A percentile compares a stretch with the other conserved stretches of the same genome.
phyloP scores from a whole-genome alignment of 2,888 invertebrate genomes.

The Bellardia pandia region DNA sequence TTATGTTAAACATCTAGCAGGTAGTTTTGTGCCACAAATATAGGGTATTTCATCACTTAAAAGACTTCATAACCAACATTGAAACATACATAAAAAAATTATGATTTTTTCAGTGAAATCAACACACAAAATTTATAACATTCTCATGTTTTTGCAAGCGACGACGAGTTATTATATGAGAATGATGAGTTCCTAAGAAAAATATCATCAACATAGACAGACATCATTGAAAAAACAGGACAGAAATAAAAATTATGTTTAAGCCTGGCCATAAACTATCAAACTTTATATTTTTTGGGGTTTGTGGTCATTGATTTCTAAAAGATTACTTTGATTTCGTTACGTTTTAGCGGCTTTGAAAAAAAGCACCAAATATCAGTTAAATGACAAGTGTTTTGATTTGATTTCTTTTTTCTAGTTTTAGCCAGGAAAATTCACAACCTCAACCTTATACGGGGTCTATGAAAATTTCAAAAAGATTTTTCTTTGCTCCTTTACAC shows the following conservation, averaged over 20 bases:
- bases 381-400: slow-evolving; percentile 67
- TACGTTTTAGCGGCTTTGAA: slow-evolving; percentile 40
- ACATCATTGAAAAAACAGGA: slow-evolving; percentile 39
- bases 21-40: neutral
- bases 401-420: slow-evolving; percentile 26
- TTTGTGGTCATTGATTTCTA: slow-evolving; percentile 36
- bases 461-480: slow-evolving; percentile 52
- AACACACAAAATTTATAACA: slow-evolving; percentile 72
- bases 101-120: slow-evolving; percentile 70
- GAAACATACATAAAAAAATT: slow-evolving; percentile 47
- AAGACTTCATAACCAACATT: slow-evolving; percentile 12
- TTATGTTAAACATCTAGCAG: neutral
- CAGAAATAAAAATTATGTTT: slow-evolving; percentile 58
- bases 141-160: slow-evolving; percentile 65
- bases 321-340: slow-evolving; percentile 37
- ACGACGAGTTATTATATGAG: slow-evolving; percentile 67
- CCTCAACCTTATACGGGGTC: slow-evolving; percentile 33
- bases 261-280: slow-evolving; percentile 65
- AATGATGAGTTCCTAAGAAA: slow-evolving; percentile 72
- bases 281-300: slow-evolving; percentile 45
- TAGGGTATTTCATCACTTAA: slow-evolving; percentile 29
- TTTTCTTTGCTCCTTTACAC: slow-evolving; percentile 43
- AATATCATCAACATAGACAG: slow-evolving; percentile 64
- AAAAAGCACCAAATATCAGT: slow-evolving; percentile 41
- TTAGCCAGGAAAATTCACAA: neutral